Conservation (phyloP, 1,140 invertebrate species). For the Drosophila setifemur region DNA sequence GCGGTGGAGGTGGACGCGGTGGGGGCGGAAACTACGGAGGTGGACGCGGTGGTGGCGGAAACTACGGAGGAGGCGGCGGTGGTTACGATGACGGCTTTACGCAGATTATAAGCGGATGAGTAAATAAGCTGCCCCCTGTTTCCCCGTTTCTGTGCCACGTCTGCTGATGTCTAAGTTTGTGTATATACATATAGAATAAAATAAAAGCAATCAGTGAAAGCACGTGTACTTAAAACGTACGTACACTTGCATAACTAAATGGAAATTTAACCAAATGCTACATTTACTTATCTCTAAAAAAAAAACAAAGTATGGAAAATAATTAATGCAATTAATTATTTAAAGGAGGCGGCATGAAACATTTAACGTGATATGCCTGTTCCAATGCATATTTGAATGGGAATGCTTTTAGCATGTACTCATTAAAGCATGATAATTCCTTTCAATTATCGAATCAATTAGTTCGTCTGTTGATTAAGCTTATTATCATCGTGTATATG, state of each 20-base stretch:
- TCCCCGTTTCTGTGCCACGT: not conserved
- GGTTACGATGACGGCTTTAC: slow-evolving; percentile 46
- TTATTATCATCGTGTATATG: not conserved
- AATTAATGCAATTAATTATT: too few relatives aligned
- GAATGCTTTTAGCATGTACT: too few relatives aligned
- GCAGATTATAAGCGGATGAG: slow-evolving; percentile 57
- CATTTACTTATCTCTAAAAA: too few relatives aligned
- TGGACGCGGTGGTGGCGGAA: slow-evolving; percentile 3
- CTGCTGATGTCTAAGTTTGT: slow-evolving; percentile 13
- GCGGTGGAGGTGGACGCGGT: slow-evolving; percentile 15
- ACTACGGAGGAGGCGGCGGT: slow-evolving; percentile 7
- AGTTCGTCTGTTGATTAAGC: not conserved
- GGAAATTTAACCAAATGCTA: too few relatives aligned
- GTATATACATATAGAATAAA: slow-evolving; percentile 8
- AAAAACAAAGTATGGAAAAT: too few relatives aligned
- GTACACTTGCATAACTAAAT: too few relatives aligned
- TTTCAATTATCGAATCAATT: not conserved
- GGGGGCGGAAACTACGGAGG: slow-evolving; percentile 5
- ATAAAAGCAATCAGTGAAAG: not conserved
- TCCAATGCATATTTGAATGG: too few relatives aligned
- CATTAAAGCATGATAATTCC: not conserved
- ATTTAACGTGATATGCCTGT: too few relatives aligned
- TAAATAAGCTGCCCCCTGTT: slow-evolving; percentile 2
- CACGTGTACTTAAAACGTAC: too few relatives aligned
- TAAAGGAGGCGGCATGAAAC: too few relatives aligned